Conservation (phyloP, 2,113 vertebrate species). For the Tauraco erythrolophus region DNA sequence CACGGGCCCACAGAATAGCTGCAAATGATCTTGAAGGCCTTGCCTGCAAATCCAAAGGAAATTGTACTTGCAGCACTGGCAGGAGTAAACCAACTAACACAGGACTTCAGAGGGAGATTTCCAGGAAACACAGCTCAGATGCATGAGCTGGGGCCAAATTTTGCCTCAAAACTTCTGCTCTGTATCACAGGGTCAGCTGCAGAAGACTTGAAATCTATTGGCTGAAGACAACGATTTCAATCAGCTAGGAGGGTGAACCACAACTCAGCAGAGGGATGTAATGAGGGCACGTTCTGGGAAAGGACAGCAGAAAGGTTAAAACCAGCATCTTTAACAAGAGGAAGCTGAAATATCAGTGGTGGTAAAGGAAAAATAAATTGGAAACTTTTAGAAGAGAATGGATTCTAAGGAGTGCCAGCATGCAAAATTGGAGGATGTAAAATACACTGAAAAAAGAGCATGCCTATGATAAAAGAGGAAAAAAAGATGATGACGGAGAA, state of each 20-base stretch:
- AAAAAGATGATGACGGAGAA: not conserved
- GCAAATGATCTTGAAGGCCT: not conserved
- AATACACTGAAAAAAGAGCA: not conserved
- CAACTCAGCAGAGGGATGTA: not conserved
- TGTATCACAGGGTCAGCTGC: not conserved
- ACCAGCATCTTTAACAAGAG: not conserved
- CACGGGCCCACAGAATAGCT: not conserved
- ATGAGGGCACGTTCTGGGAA: not conserved
- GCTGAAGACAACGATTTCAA: not conserved
- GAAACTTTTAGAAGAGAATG: not conserved
- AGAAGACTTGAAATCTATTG: not conserved
- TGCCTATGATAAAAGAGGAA: not conserved
- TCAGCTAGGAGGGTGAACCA: not conserved
- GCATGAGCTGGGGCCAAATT: not conserved
- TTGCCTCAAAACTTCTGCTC: not conserved
- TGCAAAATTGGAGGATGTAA: not conserved
- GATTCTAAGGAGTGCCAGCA: not conserved
- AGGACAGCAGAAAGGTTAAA: not conserved
- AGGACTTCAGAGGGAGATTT: not conserved
- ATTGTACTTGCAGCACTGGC: not conserved
- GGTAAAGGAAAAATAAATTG: not conserved
- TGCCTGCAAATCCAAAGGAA: not conserved
- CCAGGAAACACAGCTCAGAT: not conserved
- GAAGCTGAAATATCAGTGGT: not conserved
- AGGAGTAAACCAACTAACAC: not conserved